These are phyloP conservation scores for Forbesichthys agassizii DNA, from an alignment of 2,113 vertebrate species.

Conservation along the genomic window DNA sequence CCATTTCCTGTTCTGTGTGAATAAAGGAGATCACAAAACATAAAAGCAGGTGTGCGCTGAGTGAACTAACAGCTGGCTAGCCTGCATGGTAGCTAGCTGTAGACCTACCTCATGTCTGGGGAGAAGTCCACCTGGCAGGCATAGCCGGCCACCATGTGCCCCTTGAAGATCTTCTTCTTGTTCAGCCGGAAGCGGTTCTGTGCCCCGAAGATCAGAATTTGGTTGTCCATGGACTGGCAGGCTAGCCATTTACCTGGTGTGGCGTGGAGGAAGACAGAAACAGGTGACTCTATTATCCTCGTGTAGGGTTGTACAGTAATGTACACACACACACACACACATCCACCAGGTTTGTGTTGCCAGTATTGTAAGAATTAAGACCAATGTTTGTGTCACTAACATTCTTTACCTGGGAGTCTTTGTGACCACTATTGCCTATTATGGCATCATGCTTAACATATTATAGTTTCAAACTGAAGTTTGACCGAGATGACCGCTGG, in stretches of 20 bases:
- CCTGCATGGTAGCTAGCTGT: too few relatives aligned
- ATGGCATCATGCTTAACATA: neutral
- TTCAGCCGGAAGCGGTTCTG: conserved; percentile 98
- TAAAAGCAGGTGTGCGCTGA: too few relatives aligned
- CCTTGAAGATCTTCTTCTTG: conserved; percentile 99
- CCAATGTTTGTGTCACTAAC: too few relatives aligned
- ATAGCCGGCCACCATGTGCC: conserved; percentile 98
- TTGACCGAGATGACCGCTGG: neutral
- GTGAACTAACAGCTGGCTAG: too few relatives aligned
- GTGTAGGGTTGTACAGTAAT: neutral
- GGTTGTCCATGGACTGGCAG: conserved; percentile 99
- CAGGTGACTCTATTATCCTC: neutral
- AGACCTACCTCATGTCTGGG: conserved; percentile 94
- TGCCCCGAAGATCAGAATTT: conserved; percentile 98
- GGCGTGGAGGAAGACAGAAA: conserved; percentile 20
- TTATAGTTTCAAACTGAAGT: neutral
- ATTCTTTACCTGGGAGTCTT: too few relatives aligned
- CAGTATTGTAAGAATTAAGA: too few relatives aligned
- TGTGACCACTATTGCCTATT: too few relatives aligned
- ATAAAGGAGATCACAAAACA: too few relatives aligned
- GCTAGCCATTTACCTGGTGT: conserved; percentile 94
- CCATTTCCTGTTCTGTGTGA: too few relatives aligned
- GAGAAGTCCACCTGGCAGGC: conserved; percentile 99
- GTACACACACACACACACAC: too few relatives aligned
- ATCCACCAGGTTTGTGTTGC: too few relatives aligned